A percentile compares a stretch with the other conserved stretches of the same genome.
These are phyloP conservation scores for Nymphalis c-album DNA, from an alignment of 2,888 invertebrate genomes.

Conservation along the genomic window DNA sequence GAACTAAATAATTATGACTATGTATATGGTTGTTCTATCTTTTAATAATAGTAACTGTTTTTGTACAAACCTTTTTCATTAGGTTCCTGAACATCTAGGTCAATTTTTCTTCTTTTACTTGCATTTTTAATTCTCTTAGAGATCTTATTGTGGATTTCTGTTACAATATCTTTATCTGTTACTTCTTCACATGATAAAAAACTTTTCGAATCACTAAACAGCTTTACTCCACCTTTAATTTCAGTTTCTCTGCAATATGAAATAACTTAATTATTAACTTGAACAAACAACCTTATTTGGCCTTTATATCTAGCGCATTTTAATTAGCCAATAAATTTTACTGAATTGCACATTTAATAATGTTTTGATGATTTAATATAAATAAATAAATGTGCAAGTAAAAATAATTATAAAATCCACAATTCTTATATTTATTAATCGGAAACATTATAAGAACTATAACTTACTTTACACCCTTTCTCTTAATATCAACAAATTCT, in stretches of 20 bases:
- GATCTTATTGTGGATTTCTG: conserved; percentile 58
- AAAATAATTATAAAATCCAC: not conserved
- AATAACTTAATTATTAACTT: not conserved
- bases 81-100: conserved; percentile 41
- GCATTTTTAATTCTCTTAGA: conserved; percentile 58
- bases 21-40: too few species aligned
- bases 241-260: conserved; percentile 56
- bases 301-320: too few species aligned
- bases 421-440: not conserved
- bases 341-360: too few species aligned
- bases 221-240: conserved; percentile 72
- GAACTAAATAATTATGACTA: too few species aligned
- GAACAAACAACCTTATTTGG: too few species aligned
- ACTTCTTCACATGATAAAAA: conserved; percentile 64
- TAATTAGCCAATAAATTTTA: too few species aligned
- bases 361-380: too few species aligned
- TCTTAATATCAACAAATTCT: conserved; percentile 63
- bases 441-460: too few species aligned
- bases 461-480: conserved; percentile 53
- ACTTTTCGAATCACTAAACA: conserved; percentile 68
- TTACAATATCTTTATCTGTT: conserved; percentile 52
- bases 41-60: too few species aligned
- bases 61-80: conserved; percentile 44
- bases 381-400: too few species aligned
- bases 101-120: conserved; percentile 48